Percentiles rank a stretch among this genome's conserved stretches.
Conservation (phyloP, 2,888 invertebrate species). For the Nebria salina region DNA sequence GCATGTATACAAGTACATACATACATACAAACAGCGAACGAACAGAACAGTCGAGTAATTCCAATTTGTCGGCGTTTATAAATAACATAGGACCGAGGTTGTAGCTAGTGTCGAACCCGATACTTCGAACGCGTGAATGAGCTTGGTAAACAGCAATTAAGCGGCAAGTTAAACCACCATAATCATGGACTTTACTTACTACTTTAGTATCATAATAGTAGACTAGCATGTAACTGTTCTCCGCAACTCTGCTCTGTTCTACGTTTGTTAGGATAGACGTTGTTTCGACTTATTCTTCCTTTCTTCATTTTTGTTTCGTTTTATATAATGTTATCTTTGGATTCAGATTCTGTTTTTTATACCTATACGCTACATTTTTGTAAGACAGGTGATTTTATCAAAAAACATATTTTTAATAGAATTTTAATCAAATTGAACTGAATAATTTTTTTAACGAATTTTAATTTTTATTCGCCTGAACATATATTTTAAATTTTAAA, state of each 20-base stretch:
- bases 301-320: neutral
- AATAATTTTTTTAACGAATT: too few species aligned
- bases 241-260: neutral
- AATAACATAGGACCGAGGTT: constrained; percentile 61
- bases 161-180: constrained; percentile 63
- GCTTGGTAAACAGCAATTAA: constrained; percentile 63
- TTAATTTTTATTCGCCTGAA: too few species aligned
- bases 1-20: neutral
- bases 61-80: constrained; percentile 58
- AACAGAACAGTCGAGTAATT: constrained; percentile 51
- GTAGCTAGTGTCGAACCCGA: constrained; percentile 53
- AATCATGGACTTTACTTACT: constrained; percentile 63
- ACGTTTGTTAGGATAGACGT: neutral
- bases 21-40: constrained; percentile 49
- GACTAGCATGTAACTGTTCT: constrained; percentile 59
- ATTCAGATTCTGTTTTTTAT: constrained; percentile 8
- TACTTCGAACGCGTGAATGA: constrained; percentile 63
- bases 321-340: neutral
- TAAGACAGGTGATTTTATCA: neutral
- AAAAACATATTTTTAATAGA: too few species aligned
- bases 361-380: neutral
- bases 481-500: too few species aligned
- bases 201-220: constrained; percentile 63
- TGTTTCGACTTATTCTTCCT: neutral
- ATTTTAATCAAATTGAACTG: too few species aligned